Evolutionary conservation across 35 echinoderm and acorn worm genomes (phyloP).

Genomic region (Ophiothrix spiculata): DNA sequence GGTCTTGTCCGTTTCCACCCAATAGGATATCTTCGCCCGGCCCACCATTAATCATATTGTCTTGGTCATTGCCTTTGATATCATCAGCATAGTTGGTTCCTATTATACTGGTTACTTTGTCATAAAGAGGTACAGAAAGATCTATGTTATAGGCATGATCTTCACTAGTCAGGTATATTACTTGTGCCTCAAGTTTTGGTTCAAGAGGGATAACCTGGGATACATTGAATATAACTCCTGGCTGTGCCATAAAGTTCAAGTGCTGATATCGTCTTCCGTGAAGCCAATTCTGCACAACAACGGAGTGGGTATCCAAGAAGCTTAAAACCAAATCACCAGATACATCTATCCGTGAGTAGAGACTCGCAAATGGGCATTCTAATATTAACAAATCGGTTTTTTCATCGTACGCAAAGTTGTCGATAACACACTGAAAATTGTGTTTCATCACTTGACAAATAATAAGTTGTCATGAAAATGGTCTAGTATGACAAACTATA

Average conservation of each 20-base stretch:
- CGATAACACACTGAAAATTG: too few species aligned
- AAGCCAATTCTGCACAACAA: not conserved
- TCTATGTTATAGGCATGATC: not conserved
- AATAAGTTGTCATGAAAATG: too few species aligned
- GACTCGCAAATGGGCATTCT: not conserved
- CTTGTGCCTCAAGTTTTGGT: not conserved
- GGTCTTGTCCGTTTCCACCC: conserved; percentile 13
- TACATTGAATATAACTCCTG: conserved; percentile 1
- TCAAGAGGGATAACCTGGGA: not conserved
- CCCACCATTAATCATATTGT: conserved; percentile 3
- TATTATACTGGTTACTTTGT: not conserved
- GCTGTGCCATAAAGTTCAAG: not conserved
- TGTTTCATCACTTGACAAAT: too few species aligned
- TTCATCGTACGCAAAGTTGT: conserved; percentile 6
- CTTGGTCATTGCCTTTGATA: not conserved
- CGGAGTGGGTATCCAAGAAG: not conserved
- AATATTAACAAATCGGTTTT: not conserved
- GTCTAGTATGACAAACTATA: too few species aligned
- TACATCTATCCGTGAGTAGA: conserved; percentile 3
- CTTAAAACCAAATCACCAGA: not conserved
- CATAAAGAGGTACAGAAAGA: not conserved
- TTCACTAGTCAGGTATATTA: not conserved
- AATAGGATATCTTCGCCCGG: not conserved
- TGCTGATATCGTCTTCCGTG: not conserved
- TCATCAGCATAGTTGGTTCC: not conserved